Evolutionary conservation across 2,888 invertebrate species (phyloP), one percentile per base, ranked within the genome.

Genomic region (Synergus laeviventris): DNA sequence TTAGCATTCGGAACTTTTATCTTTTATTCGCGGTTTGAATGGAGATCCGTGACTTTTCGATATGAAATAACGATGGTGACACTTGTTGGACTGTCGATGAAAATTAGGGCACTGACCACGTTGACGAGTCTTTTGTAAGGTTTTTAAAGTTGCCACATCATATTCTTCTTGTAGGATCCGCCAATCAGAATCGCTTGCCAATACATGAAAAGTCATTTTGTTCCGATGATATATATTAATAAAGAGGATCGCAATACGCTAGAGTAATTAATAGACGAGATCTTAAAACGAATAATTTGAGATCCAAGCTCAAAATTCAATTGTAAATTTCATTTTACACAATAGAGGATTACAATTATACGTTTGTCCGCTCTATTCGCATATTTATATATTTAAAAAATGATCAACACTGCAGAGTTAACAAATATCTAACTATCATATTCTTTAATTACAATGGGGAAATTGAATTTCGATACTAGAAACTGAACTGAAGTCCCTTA

Each of bases 131-230:
- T 86, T 86, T 86, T 86, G 83, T 86, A 86, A 78, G 54, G 84
- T 84, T 84, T 79, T 36, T 78, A 75, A 61, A 73, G 54, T 73
- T 73, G 49, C 54, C 24, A 73, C 73, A 54, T 62, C 62, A 39
- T 62, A 42, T 42, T 42, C 14, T 62, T 62, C 62, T 39, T 39
- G 38, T 82, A 86, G 39, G 86, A 80, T 56, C 87, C 81, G 82
- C 87, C 88, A 86, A 89, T 89, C 88, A 86, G 83, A 84, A 85
- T 78, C 79, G 62, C 18, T 62, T 62, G 62, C 62, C 62, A 62
- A 62, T 62, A 39, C 36, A n/a, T 62, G 38, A 62, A 62, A 38
- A 9, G 38, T 62, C n/a, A 62, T 39, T 62, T 62, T 62, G 61
- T 36, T 61, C 36, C 36, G 61, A 31, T 61, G 36, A 36, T 31